Conservation (phyloP, 1,140 invertebrate genomes). For the Microplitis demolitor region DNA sequence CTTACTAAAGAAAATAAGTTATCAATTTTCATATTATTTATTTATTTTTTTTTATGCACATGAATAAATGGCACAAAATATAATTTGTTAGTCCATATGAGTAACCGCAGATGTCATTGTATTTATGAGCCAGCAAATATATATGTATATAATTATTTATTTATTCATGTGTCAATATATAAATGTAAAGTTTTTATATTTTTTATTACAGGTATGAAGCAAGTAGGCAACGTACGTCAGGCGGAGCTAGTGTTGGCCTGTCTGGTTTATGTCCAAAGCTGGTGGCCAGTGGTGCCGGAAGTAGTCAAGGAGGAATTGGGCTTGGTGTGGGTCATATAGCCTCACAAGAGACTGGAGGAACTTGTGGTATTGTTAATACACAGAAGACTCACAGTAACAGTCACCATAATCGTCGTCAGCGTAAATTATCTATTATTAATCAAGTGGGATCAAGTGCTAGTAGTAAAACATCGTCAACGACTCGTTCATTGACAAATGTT, state of each 20-base stretch:
- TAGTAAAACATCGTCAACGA: conserved; percentile 40
- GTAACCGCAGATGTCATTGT: conserved; percentile 1
- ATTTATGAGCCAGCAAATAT: not conserved
- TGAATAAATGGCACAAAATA: too few species aligned
- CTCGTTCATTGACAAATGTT: conserved; percentile 34
- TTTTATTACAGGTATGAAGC: conserved; percentile 57
- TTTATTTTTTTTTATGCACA: too few species aligned
- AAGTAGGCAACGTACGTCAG: conserved; percentile 56
- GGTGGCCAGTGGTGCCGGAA: conserved; percentile 48
- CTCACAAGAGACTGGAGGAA: conserved; percentile 50
- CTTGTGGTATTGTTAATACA: conserved; percentile 49
- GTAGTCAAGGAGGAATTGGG: conserved; percentile 49
- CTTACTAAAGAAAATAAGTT: too few species aligned
- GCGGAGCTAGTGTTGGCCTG: conserved; percentile 50
- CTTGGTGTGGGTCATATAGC: conserved; percentile 58
- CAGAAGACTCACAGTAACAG: conserved; percentile 46
- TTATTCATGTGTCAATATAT: not conserved
- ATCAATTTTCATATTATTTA: too few species aligned
- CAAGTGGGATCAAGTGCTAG: conserved; percentile 43
- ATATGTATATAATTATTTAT: not conserved
- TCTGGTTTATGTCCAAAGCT: conserved; percentile 58
- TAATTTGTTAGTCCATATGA: conserved; percentile 10
- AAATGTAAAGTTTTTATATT: not conserved
- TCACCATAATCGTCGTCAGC: conserved; percentile 48
- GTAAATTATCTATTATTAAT: conserved; percentile 52